Base-by-base conservation (phyloP, 2,797 vertebrate genomes). In the Acomys russatus region DNA sequence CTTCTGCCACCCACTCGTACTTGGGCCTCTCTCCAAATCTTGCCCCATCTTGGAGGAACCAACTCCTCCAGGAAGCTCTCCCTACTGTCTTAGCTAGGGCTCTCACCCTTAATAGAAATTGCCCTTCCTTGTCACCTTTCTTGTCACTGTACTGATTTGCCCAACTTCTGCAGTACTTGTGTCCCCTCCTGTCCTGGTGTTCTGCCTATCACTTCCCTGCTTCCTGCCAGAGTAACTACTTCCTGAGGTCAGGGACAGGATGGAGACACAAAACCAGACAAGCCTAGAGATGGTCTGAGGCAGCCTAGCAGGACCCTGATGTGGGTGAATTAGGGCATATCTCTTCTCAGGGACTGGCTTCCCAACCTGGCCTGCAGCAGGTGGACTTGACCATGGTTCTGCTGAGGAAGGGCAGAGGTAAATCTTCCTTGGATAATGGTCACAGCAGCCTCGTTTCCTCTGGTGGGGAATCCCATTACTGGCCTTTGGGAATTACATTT, bases 381-480 rank as follows among this genome's bases (percentile, higher is more conserved):
- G 4, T 51, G 38, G 64, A 10, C 66, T 22, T 64, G 63, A 59
- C 91, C 51, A 9, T 30, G 71, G 3, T 20, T 79, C 64, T 51
- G 30, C 14, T 28, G 56, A 54, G 54, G 18, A n/a, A 89, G 30
- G 61, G 23, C 71, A 77, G 54, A 51, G 66, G 78, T 84, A 61
- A 44, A 96, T 76, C 91, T 76, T 66, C 66, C 90, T 6, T 35
- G 59, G 78, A 51, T 68, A 54, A 64, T 83, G 95, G 76, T 33
- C 44, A 4, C 23, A 22, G 54, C 11, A 9, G 63, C 64, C 66
- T 33, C 23, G 1, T 97, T 98, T 97, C 97, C 96, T 95, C 97
- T 93, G 96, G 97, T 97, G 96, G 82, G 70, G 91, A 98, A 98
- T 98, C 98, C 98, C 98, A 97, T 98, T 98, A 98, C 94, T 95